Evolutionary conservation across 2,888 invertebrate genomes (phyloP).

Genomic region (Epistrophella euchroma): DNA sequence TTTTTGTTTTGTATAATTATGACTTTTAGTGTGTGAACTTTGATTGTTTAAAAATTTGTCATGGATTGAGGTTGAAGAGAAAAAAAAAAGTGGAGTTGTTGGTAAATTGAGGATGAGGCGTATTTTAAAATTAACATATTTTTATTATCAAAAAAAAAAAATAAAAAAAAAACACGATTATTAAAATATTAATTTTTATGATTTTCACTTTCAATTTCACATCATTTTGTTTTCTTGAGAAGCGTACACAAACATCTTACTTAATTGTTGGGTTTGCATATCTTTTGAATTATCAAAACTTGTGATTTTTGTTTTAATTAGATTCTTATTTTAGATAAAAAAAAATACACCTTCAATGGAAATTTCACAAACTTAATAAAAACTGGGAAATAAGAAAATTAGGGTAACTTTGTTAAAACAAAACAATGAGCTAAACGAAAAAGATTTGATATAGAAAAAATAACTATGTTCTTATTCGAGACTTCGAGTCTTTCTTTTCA

Average conservation of each 20-base stretch:
- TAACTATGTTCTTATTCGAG: no score
- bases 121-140: slow-evolving; percentile 15
- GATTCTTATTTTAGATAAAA: no score
- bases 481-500: no score
- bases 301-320: no score
- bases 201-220: slow-evolving; percentile 32
- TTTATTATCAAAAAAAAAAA: neutral
- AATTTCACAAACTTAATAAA: no score
- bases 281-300: no score
- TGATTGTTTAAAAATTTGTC: slow-evolving; percentile 38
- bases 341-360: no score
- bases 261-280: neutral
- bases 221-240: neutral
- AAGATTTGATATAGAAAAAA: no score
- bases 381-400: no score
- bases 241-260: neutral
- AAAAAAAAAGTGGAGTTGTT: neutral
- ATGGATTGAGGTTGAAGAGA: slow-evolving; percentile 33
- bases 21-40: slow-evolving; percentile 21
- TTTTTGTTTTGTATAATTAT: slow-evolving; percentile 29
- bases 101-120: neutral
- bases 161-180: neutral
- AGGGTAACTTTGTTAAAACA: no score
- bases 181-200: neutral
- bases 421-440: no score